Percentiles rank a stretch among this genome's conserved stretches.
These are phyloP conservation scores for Oryzias woworae DNA, from an alignment of 2,113 vertebrate species.

Conservation along the genomic window DNA sequence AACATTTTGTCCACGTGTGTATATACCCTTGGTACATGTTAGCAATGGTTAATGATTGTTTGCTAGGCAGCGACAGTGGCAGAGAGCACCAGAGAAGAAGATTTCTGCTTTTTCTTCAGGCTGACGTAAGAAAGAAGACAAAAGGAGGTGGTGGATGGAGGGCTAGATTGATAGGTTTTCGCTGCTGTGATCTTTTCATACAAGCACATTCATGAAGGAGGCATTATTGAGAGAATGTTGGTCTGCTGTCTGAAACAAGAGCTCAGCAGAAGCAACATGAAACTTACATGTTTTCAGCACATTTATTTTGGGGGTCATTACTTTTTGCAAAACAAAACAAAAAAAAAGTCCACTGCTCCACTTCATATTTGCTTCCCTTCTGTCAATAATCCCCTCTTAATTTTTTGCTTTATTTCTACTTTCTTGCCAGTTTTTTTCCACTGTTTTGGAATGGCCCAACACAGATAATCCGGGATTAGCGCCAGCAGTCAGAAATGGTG, in stretches of 20 bases:
- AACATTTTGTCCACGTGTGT: no score
- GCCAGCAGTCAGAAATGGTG: constrained; percentile 50
- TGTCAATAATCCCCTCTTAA: constrained; percentile 67
- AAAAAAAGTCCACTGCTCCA: constrained; percentile 17
- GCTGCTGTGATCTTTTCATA: constrained; percentile 1
- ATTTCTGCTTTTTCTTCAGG: constrained; percentile 3
- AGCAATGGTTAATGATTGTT: neutral
- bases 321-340: constrained; percentile 6
- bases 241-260: accelerated
- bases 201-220: neutral
- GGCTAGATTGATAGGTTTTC: neutral
- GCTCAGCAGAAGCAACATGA: neutral
- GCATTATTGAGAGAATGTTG: neutral
- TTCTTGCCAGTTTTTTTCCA: constrained; percentile 64
- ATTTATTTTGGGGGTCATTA: neutral
- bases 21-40: neutral
- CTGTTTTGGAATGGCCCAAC: constrained; percentile 63
- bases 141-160: neutral
- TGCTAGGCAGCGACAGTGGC: constrained; percentile 15
- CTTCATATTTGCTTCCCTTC: constrained; percentile 26
- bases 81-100: constrained; percentile 11
- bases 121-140: neutral
- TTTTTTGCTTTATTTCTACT: no score
- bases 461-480: constrained; percentile 75
- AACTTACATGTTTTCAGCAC: neutral